Percentiles rank a stretch among this genome's conserved stretches.
Conservation (phyloP, 1,140 invertebrate genomes). For the Helicoverpa armigera region DNA sequence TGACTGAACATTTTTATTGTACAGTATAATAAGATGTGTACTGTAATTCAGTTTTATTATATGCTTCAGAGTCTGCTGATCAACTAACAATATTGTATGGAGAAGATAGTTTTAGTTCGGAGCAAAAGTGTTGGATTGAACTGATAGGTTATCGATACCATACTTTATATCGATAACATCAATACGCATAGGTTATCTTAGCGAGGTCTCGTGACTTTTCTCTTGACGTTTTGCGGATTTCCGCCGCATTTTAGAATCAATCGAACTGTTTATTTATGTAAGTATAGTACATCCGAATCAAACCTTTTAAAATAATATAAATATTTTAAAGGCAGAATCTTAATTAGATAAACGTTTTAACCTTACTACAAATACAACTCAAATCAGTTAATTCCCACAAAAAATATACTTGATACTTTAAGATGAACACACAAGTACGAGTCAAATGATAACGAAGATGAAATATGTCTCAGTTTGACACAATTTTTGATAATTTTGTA, state of each 20-base stretch:
- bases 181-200: background rate
- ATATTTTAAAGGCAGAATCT: too few relatives aligned
- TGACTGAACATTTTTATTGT: slow-evolving; percentile 27
- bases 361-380: too few relatives aligned
- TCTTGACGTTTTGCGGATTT: too few relatives aligned
- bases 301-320: too few relatives aligned
- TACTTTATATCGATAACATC: background rate
- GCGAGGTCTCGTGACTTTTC: background rate
- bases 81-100: background rate
- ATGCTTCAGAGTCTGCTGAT: too few relatives aligned
- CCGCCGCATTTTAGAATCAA: too few relatives aligned
- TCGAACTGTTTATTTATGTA: too few relatives aligned
- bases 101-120: background rate
- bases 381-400: too few relatives aligned
- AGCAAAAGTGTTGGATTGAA: background rate
- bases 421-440: background rate
- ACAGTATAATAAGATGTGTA: slow-evolving; percentile 4
- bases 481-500: background rate
- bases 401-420: background rate
- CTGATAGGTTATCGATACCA: background rate
- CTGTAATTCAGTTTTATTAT: slow-evolving; percentile 20
- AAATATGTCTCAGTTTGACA: slow-evolving; percentile 13
- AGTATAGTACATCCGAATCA: too few relatives aligned
- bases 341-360: too few relatives aligned
- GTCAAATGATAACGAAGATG: background rate